A percentile compares a stretch with the other conserved stretches of the same genome.
Evolutionary conservation across 2,888 invertebrate genomes (phyloP).

Genomic region (Sialis lutaria): DNA sequence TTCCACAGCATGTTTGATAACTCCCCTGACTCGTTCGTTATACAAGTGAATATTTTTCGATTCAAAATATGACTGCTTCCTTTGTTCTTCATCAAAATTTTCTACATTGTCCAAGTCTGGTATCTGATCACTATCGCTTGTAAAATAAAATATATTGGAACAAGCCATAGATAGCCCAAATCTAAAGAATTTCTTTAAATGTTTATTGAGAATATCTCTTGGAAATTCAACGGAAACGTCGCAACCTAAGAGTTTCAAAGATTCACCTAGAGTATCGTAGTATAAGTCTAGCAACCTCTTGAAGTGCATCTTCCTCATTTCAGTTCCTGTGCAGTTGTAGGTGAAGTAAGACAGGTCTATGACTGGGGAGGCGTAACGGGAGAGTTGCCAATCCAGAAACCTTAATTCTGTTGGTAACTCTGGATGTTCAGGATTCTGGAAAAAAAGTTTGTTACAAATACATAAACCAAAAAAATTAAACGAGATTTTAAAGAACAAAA

Average conservation of each 20-base stretch:
- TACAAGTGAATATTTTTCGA: not conserved
- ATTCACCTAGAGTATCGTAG: constrained; percentile 10
- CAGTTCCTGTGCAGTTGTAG: constrained; percentile 1
- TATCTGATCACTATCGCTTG: constrained; percentile 11
- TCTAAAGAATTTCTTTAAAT: constrained; percentile 16
- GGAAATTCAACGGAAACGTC: constrained; percentile 16
- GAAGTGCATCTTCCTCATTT: not conserved
- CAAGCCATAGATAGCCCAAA: constrained; percentile 15
- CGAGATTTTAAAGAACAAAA: too few relatives aligned
- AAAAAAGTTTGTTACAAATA: too few relatives aligned
- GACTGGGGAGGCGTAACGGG: constrained; percentile 1
- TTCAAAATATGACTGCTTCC: not conserved
- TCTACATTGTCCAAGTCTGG: constrained; percentile 7
- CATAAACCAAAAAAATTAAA: too few relatives aligned
- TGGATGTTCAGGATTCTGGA: not conserved
- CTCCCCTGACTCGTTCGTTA: not conserved
- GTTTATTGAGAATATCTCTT: constrained; percentile 12
- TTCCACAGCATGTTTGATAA: not conserved
- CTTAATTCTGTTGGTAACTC: not conserved
- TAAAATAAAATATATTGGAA: constrained; percentile 14
- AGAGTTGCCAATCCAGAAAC: constrained; percentile 2
- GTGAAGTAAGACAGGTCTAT: constrained; percentile 1
- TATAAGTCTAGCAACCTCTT: not conserved
- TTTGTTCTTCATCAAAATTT: constrained; percentile 9
- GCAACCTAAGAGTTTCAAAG: constrained; percentile 13